Evolutionary conservation across 2,113 vertebrate species (phyloP).

Genomic region (Stomatorhinus ivindoensis): DNA sequence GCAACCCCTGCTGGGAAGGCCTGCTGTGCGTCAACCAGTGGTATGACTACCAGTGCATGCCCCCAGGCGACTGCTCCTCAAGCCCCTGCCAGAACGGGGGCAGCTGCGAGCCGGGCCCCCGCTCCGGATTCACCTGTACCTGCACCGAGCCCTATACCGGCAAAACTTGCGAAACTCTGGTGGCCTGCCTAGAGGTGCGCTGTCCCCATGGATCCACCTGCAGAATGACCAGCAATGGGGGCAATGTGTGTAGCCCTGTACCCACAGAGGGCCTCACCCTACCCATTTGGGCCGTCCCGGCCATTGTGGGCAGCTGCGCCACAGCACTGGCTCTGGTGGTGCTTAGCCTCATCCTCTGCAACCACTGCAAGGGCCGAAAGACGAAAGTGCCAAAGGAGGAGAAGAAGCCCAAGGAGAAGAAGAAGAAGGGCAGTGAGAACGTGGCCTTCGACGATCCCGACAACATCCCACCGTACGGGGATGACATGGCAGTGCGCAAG

Average conservation of each 20-base stretch:
- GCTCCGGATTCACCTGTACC: conserved; percentile 69
- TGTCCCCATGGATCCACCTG: conserved; percentile 74
- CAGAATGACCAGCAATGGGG: conserved; percentile 55
- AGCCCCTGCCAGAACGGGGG: conserved; percentile 84
- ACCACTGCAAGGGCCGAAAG: conserved; percentile 78
- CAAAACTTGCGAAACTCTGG: conserved; percentile 69
- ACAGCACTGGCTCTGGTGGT: conserved; percentile 81
- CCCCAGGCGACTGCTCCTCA: conserved; percentile 78
- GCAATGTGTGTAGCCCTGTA: conserved; percentile 64
- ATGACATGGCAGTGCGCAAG: conserved; percentile 90
- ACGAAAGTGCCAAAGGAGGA: conserved; percentile 71
- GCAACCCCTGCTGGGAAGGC: conserved; percentile 81
- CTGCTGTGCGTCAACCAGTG: conserved; percentile 91
- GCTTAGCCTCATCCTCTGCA: conserved; percentile 85
- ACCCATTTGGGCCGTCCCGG: conserved; percentile 91
- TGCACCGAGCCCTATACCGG: conserved; percentile 79
- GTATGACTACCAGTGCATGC: conserved; percentile 85
- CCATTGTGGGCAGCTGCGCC: conserved; percentile 89
- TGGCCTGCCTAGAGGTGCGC: conserved; percentile 77
- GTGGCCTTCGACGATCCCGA: conserved; percentile 92
- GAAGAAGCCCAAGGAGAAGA: conserved; percentile 86
- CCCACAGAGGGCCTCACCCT: conserved; percentile 62
- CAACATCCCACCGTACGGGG: conserved; percentile 84
- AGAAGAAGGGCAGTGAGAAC: conserved; percentile 95
- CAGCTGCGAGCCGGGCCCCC: conserved; percentile 72